Base-by-base conservation (phyloP, 2,888 invertebrate genomes). In the Eristalis intricaria region DNA sequence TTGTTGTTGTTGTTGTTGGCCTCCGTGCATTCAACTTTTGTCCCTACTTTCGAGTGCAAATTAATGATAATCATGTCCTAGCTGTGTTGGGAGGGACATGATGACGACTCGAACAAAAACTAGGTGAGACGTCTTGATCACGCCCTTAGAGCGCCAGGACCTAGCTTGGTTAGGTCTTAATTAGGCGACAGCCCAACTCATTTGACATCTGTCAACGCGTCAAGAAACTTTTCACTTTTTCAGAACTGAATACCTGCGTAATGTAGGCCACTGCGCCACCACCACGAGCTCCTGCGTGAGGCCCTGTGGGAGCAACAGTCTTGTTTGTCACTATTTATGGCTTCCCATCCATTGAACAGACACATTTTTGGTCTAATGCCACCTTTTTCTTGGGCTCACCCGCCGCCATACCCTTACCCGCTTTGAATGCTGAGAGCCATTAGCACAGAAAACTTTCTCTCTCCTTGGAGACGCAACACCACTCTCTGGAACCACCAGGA, bases 341-440 rank as follows among this genome's bases (percentile, higher is more conserved):
- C 63, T 78, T 83, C 66, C 60, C 40, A 75, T 79, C 65, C 69
- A 71, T 76, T 76, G 60, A 65, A 26, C 32, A 63, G 38, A 23
- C 23, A 29, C 43, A 19, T 74, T 78, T 65, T 7, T 60, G 11
- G 23, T 43, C 50, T 61, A 50, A 8, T 50, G 50, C 8, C 10
- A 61, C 43, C 22, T 78, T 32, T 58, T 56, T 60, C 26, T 23
- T 11, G 10, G 40, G 22, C 68, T 68, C 43, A 7, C 5, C 5
- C 7, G 1, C 32, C 4, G 0, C 32, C 32, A 4, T 29, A 66
- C 70, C 78, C 69, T 26, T 1, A 1, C 65, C 68, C 61, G 26
- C 64, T 82, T 86, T 86, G 74, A 86, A 86, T 86, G 77, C 65
- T 69, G 74, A 78, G 61, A 86, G 74, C 86, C 83, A 86, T 83